These are phyloP conservation scores for Punctoribates punctum DNA, from an alignment of 2,888 invertebrate species.

Conservation along the genomic window DNA sequence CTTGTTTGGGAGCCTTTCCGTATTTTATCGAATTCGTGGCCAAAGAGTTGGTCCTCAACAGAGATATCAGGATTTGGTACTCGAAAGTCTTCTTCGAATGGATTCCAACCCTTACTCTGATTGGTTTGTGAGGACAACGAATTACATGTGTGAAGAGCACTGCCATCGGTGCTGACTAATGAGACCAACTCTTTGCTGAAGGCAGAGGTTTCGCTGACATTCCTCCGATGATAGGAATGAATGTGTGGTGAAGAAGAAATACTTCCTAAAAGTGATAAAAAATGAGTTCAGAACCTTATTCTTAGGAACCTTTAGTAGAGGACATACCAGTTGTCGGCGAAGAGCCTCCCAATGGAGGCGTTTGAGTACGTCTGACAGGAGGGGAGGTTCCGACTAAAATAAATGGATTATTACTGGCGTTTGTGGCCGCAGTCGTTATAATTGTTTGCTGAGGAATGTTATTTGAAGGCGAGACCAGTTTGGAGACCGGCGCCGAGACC, in stretches of 20 bases:
- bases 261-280: background rate
- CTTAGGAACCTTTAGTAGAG: too few relatives aligned
- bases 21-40: conserved; percentile 76
- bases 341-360: conserved; percentile 39
- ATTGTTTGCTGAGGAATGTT: conserved; percentile 29
- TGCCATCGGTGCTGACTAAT: conserved; percentile 25
- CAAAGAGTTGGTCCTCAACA: conserved; percentile 71
- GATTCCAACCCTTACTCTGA: conserved; percentile 65
- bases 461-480: background rate
- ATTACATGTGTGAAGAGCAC: background rate
- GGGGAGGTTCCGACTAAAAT: conserved; percentile 3
- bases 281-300: background rate
- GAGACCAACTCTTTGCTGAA: conserved; percentile 65
- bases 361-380: conserved; percentile 31
- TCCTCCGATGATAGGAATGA: conserved; percentile 64
- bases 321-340: background rate
- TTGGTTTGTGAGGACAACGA: conserved; percentile 12
- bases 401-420: conserved; percentile 24
- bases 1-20: conserved; percentile 73
- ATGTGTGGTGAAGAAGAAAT: background rate
- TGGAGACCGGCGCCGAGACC: conserved; percentile 9
- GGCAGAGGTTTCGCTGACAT: conserved; percentile 78
- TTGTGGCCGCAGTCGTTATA: conserved; percentile 7
- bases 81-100: conserved; percentile 69
- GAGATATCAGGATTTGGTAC: conserved; percentile 64